These are phyloP conservation scores for Dugesia japonica DNA, from an alignment of 2,888 invertebrate genomes.

Conservation along the genomic window DNA sequence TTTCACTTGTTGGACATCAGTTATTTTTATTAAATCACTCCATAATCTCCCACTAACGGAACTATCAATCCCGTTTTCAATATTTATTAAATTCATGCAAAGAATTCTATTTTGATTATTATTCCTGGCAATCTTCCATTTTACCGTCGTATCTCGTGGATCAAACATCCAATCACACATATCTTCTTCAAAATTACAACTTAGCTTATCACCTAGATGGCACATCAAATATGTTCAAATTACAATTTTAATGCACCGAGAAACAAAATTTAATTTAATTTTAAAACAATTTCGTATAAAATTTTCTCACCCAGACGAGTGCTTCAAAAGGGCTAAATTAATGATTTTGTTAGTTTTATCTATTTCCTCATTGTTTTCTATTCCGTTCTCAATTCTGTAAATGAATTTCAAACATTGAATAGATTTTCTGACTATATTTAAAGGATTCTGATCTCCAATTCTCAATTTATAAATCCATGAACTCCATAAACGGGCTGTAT, in stretches of 20 bases:
- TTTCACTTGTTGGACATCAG: not conserved
- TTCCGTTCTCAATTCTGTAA: not conserved
- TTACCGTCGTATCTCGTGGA: slow-evolving; percentile 28
- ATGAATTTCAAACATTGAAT: not conserved
- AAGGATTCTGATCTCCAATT: not conserved
- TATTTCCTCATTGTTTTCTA: not conserved
- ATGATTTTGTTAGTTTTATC: not conserved
- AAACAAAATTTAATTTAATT: not conserved
- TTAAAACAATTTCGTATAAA: not conserved
- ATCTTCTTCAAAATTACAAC: slow-evolving; percentile 29
- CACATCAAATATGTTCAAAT: not conserved
- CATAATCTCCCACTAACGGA: slow-evolving; percentile 4
- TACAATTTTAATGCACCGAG: not conserved
- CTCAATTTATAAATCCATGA: slow-evolving; percentile 14
- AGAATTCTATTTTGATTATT: not conserved
- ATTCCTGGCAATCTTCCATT: slow-evolving; percentile 25
- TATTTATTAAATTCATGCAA: not conserved
- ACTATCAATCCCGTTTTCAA: not conserved
- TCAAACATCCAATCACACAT: slow-evolving; percentile 28
- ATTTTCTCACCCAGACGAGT: not conserved
- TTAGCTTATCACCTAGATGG: not conserved
- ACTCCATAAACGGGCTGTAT: slow-evolving; percentile 23
- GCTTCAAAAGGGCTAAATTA: not conserved
- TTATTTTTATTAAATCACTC: not conserved
- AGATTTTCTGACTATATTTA: not conserved